Percentiles rank a stretch among this genome's conserved stretches.
phyloP scores from a whole-genome alignment of 2,888 invertebrate genomes.

The Tetrapedia diversipes region DNA sequence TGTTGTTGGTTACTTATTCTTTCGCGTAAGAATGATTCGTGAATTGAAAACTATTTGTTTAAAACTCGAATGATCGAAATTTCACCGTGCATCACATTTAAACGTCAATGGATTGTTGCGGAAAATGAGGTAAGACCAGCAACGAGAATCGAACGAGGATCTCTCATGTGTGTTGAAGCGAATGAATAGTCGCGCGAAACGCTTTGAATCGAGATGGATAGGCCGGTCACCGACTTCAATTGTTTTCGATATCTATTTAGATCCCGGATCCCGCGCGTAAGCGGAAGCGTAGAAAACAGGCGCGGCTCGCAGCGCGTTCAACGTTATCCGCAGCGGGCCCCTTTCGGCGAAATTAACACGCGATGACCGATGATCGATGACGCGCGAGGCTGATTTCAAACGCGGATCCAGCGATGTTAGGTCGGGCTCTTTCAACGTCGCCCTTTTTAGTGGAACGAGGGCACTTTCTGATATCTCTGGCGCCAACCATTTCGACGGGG shows the following conservation, averaged over 20 bases:
- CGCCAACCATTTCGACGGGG: neutral
- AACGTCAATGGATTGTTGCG: too few relatives aligned
- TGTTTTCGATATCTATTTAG: conserved; percentile 54
- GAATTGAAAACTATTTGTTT: too few relatives aligned
- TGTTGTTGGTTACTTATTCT: too few relatives aligned
- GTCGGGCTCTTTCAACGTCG: neutral
- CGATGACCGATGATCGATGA: conserved; percentile 48
- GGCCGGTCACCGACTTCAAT: conserved; percentile 60
- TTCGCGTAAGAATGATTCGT: too few relatives aligned
- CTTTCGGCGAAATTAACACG: conserved; percentile 64
- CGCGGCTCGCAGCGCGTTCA: conserved; percentile 37
- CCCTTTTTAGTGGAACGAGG: neutral
- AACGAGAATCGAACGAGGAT: too few relatives aligned
- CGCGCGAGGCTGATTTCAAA: neutral
- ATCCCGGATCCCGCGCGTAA: conserved; percentile 45
- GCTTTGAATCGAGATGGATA: too few relatives aligned
- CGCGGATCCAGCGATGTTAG: neutral
- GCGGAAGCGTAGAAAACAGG: neutral
- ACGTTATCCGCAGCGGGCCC: conserved; percentile 64
- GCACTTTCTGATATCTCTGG: neutral
- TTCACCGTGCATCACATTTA: too few relatives aligned
- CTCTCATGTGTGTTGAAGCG: too few relatives aligned
- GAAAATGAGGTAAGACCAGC: too few relatives aligned
- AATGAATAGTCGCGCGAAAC: too few relatives aligned
- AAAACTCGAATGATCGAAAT: too few relatives aligned